Conservation (phyloP, 2,888 invertebrate species). For the Aphrophora alni region DNA sequence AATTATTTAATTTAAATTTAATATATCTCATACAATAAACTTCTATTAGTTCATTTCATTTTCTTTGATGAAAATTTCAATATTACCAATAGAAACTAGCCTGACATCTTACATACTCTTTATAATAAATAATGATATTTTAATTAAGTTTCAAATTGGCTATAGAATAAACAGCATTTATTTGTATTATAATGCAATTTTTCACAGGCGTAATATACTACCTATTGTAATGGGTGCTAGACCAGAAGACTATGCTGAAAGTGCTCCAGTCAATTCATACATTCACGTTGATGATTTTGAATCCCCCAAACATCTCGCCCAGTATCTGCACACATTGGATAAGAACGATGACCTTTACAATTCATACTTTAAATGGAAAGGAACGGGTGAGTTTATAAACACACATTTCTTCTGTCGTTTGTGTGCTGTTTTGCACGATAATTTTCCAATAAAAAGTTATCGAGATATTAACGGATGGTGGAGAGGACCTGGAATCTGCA, state of each 20-base stretch:
- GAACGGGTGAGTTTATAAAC: conserved; percentile 94
- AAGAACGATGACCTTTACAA: conserved; percentile 90
- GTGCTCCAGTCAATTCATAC: conserved; percentile 89
- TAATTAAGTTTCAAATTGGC: too few relatives aligned
- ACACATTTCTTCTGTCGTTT: conserved; percentile 94
- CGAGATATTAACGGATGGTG: conserved; percentile 92
- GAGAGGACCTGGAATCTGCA: conserved; percentile 82
- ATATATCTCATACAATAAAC: too few relatives aligned
- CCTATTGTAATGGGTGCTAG: conserved; percentile 97
- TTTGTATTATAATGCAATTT: too few relatives aligned
- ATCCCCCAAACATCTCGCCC: conserved; percentile 84
- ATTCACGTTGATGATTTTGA: conserved; percentile 96
- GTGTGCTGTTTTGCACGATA: conserved; percentile 83
- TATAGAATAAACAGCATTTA: too few relatives aligned
- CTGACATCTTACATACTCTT: too few relatives aligned
- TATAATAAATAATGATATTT: too few relatives aligned
- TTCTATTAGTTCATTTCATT: too few relatives aligned
- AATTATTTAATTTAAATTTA: too few relatives aligned
- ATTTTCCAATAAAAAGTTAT: conserved; percentile 67
- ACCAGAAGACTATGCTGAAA: conserved; percentile 86
- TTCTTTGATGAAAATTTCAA: too few relatives aligned
- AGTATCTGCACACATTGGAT: conserved; percentile 84
- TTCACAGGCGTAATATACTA: conserved; percentile 75
- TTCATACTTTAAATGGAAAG: conserved; percentile 93
- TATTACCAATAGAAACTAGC: too few relatives aligned